phyloP scores from a whole-genome alignment of 2,113 vertebrate species.

The Cyrtonyx montezumae region DNA sequence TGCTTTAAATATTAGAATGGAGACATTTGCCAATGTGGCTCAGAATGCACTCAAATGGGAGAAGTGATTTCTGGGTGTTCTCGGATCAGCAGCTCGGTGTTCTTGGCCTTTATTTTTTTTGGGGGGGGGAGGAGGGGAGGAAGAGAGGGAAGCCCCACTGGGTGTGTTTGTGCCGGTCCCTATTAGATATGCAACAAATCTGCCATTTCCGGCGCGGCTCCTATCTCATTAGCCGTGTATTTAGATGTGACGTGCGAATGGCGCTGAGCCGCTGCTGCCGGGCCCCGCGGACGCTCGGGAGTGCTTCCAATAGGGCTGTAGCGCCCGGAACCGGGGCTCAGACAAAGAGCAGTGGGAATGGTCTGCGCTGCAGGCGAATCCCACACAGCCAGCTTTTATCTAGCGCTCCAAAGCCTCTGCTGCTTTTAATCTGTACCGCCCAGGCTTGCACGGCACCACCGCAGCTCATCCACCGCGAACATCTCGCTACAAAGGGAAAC shows the following conservation, averaged over 20 bases:
- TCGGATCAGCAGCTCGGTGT: constrained; percentile 36
- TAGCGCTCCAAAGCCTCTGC: constrained; percentile 57
- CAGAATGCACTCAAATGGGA: constrained; percentile 29
- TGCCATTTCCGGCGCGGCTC: constrained; percentile 75
- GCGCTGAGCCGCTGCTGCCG: constrained; percentile 69
- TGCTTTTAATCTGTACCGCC: constrained; percentile 73
- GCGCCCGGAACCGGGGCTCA: constrained; percentile 74
- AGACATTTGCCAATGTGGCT: constrained; percentile 42
- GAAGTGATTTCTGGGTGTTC: constrained; percentile 15
- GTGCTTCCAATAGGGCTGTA: constrained; percentile 78
- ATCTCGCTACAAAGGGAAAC: constrained; percentile 37
- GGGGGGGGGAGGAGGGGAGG: too few species aligned
- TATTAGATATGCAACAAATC: constrained; percentile 78
- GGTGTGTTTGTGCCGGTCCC: constrained; percentile 60
- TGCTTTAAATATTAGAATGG: constrained; percentile 66
- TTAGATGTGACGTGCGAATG: constrained; percentile 76
- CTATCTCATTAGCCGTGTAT: constrained; percentile 78
- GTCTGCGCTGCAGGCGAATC: constrained; percentile 73
- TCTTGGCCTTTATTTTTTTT: neutral
- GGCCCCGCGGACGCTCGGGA: constrained; percentile 68
- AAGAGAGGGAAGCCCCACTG: constrained; percentile 47
- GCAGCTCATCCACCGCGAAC: constrained; percentile 22
- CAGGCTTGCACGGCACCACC: constrained; percentile 47
- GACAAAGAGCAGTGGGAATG: constrained; percentile 79
- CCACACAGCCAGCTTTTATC: constrained; percentile 75